phyloP scores from a whole-genome alignment of 2,888 invertebrate species.

The Polydrusus tereticollis region DNA sequence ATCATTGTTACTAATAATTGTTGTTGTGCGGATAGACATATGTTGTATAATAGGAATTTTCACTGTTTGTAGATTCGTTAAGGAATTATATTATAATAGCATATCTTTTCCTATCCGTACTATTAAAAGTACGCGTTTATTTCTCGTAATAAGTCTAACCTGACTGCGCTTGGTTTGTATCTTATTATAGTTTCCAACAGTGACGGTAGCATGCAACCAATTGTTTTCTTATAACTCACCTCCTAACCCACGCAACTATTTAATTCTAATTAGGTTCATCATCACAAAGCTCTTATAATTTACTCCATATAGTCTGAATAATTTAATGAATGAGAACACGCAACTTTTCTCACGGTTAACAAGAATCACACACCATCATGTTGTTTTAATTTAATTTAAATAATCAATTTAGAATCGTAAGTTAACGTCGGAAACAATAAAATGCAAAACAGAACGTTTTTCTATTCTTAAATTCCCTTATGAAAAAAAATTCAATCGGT shows the following conservation, averaged over 20 bases:
- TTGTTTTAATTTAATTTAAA: constrained; percentile 34
- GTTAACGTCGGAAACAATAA: constrained; percentile 13
- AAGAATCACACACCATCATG: constrained; percentile 39
- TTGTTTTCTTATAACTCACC: constrained; percentile 12
- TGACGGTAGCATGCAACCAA: no score
- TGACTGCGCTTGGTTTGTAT: no score
- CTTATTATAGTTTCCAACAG: no score
- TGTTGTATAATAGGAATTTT: no score
- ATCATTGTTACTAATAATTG: no score
- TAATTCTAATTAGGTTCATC: neutral
- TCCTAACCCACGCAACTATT: constrained; percentile 3
- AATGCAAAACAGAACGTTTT: neutral
- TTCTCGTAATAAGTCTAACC: no score
- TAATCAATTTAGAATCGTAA: constrained; percentile 41
- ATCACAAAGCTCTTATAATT: constrained; percentile 23
- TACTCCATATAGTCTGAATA: constrained; percentile 42
- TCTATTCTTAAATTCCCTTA: neutral
- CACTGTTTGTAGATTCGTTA: no score
- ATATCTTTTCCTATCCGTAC: no score
- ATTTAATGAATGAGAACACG: constrained; percentile 43
- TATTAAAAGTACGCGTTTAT: no score
- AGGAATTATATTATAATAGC: no score
- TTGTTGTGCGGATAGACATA: no score
- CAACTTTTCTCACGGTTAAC: constrained; percentile 40
- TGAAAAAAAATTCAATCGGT: no score